A percentile compares a stretch with the other conserved stretches of the same genome.
phyloP scores from a whole-genome alignment of 1,140 invertebrate species.

The Copidosoma floridanum region DNA sequence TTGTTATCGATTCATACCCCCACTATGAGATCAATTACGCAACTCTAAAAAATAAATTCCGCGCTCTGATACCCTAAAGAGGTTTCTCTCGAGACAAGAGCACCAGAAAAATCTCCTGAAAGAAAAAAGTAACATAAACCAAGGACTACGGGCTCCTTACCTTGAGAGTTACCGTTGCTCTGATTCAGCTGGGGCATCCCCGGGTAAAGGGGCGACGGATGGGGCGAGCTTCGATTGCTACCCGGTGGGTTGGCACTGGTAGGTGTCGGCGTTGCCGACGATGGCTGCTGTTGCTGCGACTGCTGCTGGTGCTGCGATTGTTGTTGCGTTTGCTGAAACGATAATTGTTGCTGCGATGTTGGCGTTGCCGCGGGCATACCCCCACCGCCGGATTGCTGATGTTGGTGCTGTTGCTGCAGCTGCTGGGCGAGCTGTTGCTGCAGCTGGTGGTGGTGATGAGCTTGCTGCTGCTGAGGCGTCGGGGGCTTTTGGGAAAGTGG shows the following conservation, averaged over 20 bases:
- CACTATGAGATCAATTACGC: too few species aligned
- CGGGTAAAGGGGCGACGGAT: conserved; percentile 54
- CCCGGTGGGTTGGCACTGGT: conserved; percentile 47
- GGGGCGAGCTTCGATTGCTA: conserved; percentile 55
- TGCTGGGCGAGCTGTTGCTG: conserved; percentile 35
- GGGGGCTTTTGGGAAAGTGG: conserved; percentile 43
- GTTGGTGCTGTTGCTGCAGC: conserved; percentile 28
- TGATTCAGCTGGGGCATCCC: conserved; percentile 49
- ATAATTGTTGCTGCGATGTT: conserved; percentile 33
- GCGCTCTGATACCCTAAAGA: too few species aligned
- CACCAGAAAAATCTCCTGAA: too few species aligned
- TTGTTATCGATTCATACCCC: too few species aligned
- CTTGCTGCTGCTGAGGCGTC: conserved; percentile 44
- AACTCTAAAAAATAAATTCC: too few species aligned
- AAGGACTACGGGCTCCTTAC: too few species aligned
- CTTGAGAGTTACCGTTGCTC: conserved; percentile 50
- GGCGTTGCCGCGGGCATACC: conserved; percentile 33
- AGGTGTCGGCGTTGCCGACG: conserved; percentile 39
- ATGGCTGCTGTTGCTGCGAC: conserved; percentile 34
- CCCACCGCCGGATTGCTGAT: conserved; percentile 18
- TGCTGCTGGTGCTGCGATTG: conserved; percentile 33
- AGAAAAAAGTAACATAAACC: too few species aligned
- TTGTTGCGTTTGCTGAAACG: conserved; percentile 31
- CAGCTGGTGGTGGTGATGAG: conserved; percentile 43
- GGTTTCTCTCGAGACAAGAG: too few species aligned